phyloP scores from a whole-genome alignment of 2,888 invertebrate genomes.

The Stenchaetothrips biformis region DNA sequence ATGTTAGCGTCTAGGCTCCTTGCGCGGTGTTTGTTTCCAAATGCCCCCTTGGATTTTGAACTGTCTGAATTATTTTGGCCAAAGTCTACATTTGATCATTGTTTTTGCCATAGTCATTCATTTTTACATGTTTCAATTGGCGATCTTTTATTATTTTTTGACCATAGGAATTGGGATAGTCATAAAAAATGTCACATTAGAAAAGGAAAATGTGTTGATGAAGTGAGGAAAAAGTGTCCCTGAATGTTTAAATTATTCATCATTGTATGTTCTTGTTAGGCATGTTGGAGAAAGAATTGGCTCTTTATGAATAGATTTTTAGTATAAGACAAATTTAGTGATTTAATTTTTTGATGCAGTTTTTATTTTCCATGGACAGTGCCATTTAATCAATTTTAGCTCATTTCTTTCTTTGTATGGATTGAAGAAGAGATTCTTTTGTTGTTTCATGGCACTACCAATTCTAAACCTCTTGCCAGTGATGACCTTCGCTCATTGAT shows the following conservation, averaged over 20 bases:
- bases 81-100: too few relatives aligned
- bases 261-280: not conserved
- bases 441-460: not conserved
- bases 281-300: not conserved
- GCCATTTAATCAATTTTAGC: not conserved
- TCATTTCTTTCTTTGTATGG: not conserved
- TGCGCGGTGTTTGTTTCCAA: too few relatives aligned
- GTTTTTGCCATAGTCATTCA: too few relatives aligned
- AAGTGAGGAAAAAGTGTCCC: not conserved
- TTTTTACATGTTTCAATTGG: too few relatives aligned
- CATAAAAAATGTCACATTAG: too few relatives aligned
- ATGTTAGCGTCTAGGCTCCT: too few relatives aligned
- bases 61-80: too few relatives aligned
- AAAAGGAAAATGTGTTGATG: too few relatives aligned
- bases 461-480: not conserved
- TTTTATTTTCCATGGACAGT: slow-evolving; percentile 13
- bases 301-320: not conserved
- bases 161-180: too few relatives aligned
- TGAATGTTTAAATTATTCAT: not conserved
- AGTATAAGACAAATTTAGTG: not conserved
- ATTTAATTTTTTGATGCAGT: not conserved
- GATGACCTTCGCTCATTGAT: not conserved
- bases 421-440: not conserved
- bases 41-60: too few relatives aligned
- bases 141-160: too few relatives aligned